phyloP scores from a whole-genome alignment of 2,797 vertebrate genomes.

The Toxotes lorentzi region DNA sequence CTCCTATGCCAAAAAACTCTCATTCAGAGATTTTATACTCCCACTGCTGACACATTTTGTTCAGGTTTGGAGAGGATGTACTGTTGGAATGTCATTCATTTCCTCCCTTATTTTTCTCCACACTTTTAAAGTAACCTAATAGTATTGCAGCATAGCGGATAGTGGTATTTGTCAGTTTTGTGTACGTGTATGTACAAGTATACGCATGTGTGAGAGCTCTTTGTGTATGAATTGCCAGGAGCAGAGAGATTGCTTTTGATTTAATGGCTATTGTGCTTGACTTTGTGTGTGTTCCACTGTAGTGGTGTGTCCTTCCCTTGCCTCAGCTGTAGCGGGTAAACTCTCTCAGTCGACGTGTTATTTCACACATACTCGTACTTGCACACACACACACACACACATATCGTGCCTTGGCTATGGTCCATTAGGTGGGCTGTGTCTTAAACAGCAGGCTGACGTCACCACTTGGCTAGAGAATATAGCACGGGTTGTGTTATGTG shows the following conservation, averaged over 20 bases:
- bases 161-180: slow-evolving; percentile 53
- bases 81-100: slow-evolving; percentile 75
- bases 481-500: slow-evolving; percentile 57
- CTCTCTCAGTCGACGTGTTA: slow-evolving; percentile 64
- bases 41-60: slow-evolving; percentile 76
- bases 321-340: slow-evolving; percentile 60
- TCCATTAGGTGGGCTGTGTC: slow-evolving; percentile 80
- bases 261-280: slow-evolving; percentile 76
- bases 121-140: slow-evolving; percentile 71
- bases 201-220: slow-evolving; percentile 61
- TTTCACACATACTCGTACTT: slow-evolving; percentile 61
- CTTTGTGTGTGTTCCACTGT: slow-evolving; percentile 72
- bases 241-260: slow-evolving; percentile 77
- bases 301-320: slow-evolving; percentile 69
- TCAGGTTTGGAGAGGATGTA: slow-evolving; percentile 72
- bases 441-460: slow-evolving; percentile 81
- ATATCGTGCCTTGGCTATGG: slow-evolving; percentile 70
- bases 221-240: slow-evolving; percentile 64
- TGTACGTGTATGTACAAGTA: slow-evolving; percentile 45
- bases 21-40: slow-evolving; percentile 81
- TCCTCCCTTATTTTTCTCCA: slow-evolving; percentile 55
- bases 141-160: slow-evolving; percentile 52
- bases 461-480: slow-evolving; percentile 70
- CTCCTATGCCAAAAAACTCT: slow-evolving; percentile 79
- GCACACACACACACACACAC: slow-evolving; percentile 41